Evolutionary conservation across 1,140 invertebrate species (phyloP), one percentile per base, ranked within the genome.

Genomic region (Meloidogyne hapla): DNA sequence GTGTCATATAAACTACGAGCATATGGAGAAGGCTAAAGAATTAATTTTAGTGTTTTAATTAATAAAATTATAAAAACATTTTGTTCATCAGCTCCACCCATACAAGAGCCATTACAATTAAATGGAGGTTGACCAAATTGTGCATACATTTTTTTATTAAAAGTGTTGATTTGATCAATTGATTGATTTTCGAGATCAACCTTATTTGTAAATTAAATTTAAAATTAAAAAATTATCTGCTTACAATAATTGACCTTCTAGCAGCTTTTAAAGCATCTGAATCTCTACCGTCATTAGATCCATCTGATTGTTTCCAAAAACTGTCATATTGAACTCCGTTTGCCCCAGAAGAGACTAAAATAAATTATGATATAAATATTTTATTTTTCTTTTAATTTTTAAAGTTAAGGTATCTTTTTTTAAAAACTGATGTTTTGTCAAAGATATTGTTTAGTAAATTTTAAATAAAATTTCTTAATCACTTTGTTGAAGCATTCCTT

Each of bases 401-500:
- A n/a, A n/a, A n/a, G n/a, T n/a, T n/a, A n/a, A n/a, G n/a, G n/a
- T n/a, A n/a, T n/a, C n/a, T n/a, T n/a, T n/a, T n/a, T n/a, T n/a
- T n/a, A n/a, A n/a, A n/a, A n/a, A n/a, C n/a, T n/a, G n/a, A n/a
- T n/a, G n/a, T n/a, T n/a, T n/a, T n/a, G n/a, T n/a, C n/a, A n/a
- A n/a, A n/a, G n/a, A n/a, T n/a, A n/a, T n/a, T n/a, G n/a, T n/a
- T n/a, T n/a, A n/a, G n/a, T n/a, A n/a, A n/a, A n/a, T n/a, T n/a
- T n/a, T n/a, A n/a, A n/a, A n/a, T n/a, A n/a, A n/a, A n/a, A n/a
- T 15, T 26, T n/a, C 33, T 38, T 5, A 77, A 67, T 33, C 66
- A 81, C n/a, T 70, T 61, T 74, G 26, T 21, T 72, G 68, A 13
- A 78, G 25, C 63, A 76, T 83, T 74, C 80, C 80, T 72, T 81